phyloP scores from a whole-genome alignment of 2,888 invertebrate species.

The Machimus atricapillus region DNA sequence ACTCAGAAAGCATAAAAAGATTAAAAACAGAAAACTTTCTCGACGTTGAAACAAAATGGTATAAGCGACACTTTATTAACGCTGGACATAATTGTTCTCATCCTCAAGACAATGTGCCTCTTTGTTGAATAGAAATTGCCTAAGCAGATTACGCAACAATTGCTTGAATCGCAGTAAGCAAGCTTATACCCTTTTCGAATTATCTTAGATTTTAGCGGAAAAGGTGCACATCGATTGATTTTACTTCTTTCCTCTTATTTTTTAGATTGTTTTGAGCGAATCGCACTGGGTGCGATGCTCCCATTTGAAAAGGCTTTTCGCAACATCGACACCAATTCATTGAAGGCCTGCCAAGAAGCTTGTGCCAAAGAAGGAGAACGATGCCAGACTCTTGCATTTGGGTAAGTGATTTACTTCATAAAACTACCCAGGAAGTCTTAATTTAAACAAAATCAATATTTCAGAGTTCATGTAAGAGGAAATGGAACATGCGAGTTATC shows the following conservation, averaged over 20 bases:
- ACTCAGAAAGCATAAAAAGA: not conserved
- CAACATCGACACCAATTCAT: constrained; percentile 68
- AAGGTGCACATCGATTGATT: not conserved
- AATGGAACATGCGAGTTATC: constrained; percentile 70
- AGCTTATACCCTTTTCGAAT: not conserved
- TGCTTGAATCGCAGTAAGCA: not conserved
- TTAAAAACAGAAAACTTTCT: not conserved
- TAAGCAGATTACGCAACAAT: not conserved
- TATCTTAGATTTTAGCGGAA: not conserved
- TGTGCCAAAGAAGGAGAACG: constrained; percentile 69
- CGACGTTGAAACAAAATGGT: not conserved
- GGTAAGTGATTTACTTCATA: constrained; percentile 59
- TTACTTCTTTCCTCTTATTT: constrained; percentile 28
- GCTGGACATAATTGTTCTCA: not conserved
- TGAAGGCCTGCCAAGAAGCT: constrained; percentile 69
- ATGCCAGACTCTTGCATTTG: constrained; percentile 71
- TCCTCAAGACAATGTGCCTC: not conserved
- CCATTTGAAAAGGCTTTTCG: constrained; percentile 68
- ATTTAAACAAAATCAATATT: constrained; percentile 46
- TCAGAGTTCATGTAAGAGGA: constrained; percentile 68
- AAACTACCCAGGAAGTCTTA: constrained; percentile 1
- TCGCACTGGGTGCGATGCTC: constrained; percentile 70
- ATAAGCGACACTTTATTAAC: not conserved
- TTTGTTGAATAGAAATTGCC: not conserved
- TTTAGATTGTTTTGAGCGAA: constrained; percentile 71